Conservation (phyloP, 2,888 invertebrate species). For the Sisyra terminalis region DNA sequence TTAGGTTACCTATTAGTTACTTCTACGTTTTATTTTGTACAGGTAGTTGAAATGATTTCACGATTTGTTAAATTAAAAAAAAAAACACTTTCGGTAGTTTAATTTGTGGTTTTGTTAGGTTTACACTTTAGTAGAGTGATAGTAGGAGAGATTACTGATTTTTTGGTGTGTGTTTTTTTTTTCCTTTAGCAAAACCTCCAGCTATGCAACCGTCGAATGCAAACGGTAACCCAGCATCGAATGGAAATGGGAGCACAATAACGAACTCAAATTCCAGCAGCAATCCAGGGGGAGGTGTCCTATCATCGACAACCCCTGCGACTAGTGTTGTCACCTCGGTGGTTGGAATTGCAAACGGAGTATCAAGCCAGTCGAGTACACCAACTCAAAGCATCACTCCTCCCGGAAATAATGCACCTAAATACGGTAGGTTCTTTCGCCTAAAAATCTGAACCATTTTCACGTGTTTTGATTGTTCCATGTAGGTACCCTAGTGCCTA, state of each 20-base stretch:
- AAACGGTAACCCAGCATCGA: slow-evolving; percentile 1
- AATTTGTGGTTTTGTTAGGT: too few relatives aligned
- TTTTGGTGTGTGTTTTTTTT: background rate
- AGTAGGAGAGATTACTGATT: background rate
- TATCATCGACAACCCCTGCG: slow-evolving; percentile 23
- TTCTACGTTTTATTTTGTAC: too few relatives aligned
- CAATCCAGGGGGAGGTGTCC: slow-evolving; percentile 20
- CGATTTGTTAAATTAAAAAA: too few relatives aligned
- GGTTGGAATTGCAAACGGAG: slow-evolving; percentile 19
- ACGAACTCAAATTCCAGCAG: background rate
- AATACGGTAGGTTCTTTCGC: slow-evolving; percentile 30
- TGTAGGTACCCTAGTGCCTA: slow-evolving; percentile 72
- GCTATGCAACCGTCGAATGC: slow-evolving; percentile 2
- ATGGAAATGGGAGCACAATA: slow-evolving; percentile 1
- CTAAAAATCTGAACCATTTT: background rate
- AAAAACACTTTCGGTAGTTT: too few relatives aligned
- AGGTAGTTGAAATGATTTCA: too few relatives aligned
- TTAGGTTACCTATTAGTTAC: too few relatives aligned
- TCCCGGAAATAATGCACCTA: slow-evolving; percentile 30
- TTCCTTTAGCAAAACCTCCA: slow-evolving; percentile 3
- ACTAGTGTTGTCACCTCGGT: slow-evolving; percentile 23
- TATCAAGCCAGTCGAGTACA: slow-evolving; percentile 11
- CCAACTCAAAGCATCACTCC: slow-evolving; percentile 23
- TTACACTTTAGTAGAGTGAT: background rate
- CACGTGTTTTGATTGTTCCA: slow-evolving; percentile 19